Evolutionary conservation across 2,888 invertebrate genomes (phyloP).

Genomic region (Cataglyphis rosenhaueri): DNA sequence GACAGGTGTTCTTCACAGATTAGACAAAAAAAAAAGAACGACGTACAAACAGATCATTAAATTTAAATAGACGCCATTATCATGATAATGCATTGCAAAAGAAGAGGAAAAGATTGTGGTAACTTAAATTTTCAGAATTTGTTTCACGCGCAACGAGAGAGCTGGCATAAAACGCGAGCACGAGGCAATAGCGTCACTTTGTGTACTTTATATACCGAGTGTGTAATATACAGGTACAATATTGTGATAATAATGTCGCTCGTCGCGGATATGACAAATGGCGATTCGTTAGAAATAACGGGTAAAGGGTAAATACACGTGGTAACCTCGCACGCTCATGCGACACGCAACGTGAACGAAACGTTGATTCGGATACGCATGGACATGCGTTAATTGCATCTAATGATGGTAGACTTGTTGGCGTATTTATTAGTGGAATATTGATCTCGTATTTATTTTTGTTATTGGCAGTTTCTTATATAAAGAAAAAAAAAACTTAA

Average conservation of each 20-base stretch:
- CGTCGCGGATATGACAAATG: conserved; percentile 20
- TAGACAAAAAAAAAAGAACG: conserved; percentile 16
- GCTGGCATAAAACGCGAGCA: not conserved
- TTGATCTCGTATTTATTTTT: conserved; percentile 9
- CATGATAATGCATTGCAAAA: not conserved
- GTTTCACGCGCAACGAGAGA: not conserved
- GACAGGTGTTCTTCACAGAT: conserved; percentile 58
- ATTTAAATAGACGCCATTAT: not conserved
- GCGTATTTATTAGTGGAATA: not conserved
- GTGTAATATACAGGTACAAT: conserved; percentile 1
- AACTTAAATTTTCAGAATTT: not conserved
- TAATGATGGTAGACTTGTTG: not conserved
- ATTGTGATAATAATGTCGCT: conserved; percentile 10
- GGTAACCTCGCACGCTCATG: conserved; percentile 22
- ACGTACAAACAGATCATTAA: conserved; percentile 11
- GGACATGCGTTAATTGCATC: conserved; percentile 2
- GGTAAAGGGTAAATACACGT: conserved; percentile 32
- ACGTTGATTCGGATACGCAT: not conserved
- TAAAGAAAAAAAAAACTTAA: not conserved
- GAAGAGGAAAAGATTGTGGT: not conserved
- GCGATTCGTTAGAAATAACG: conserved; percentile 10
- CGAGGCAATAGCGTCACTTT: not conserved
- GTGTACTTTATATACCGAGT: not conserved
- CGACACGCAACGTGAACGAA: not conserved
- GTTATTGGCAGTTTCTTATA: not conserved